phyloP scores from a whole-genome alignment of 2,888 invertebrate species.

The Hetaerina titia region DNA sequence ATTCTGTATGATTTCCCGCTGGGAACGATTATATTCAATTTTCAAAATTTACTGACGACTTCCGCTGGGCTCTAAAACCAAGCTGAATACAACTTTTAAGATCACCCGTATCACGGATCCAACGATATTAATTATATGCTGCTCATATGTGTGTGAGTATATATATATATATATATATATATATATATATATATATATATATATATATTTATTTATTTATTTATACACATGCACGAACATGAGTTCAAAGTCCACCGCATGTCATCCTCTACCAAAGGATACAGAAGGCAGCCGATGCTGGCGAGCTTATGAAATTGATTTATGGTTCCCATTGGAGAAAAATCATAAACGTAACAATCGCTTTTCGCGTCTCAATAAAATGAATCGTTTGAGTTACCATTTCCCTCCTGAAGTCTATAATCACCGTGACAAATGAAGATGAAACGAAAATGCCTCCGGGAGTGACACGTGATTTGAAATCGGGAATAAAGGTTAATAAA shows the following conservation, averaged over 20 bases:
- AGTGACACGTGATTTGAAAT: neutral
- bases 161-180: too few species aligned
- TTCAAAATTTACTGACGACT: slow-evolving; percentile 9
- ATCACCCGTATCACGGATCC: neutral
- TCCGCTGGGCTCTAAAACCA: neutral
- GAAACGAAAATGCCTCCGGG: neutral
- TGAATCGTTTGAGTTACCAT: neutral
- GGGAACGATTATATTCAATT: neutral
- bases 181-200: too few species aligned
- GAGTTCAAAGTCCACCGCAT: neutral
- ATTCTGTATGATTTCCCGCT: neutral
- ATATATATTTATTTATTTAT: too few species aligned
- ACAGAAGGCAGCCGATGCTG: neutral
- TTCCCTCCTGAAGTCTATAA: neutral
- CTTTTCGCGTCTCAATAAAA: slow-evolving; percentile 17
- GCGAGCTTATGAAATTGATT: neutral
- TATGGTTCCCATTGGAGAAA: neutral
- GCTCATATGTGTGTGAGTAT: too few species aligned
- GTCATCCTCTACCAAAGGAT: neutral
- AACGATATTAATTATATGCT: too few species aligned
- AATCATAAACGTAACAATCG: neutral
- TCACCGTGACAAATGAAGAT: neutral
- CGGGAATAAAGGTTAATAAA: neutral
- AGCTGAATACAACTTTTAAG: neutral
- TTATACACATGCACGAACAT: too few species aligned